Percentiles rank a stretch among this genome's conserved stretches.
Evolutionary conservation across 2,113 vertebrate species (phyloP).

Genomic region (Antechinus stuartii): DNA sequence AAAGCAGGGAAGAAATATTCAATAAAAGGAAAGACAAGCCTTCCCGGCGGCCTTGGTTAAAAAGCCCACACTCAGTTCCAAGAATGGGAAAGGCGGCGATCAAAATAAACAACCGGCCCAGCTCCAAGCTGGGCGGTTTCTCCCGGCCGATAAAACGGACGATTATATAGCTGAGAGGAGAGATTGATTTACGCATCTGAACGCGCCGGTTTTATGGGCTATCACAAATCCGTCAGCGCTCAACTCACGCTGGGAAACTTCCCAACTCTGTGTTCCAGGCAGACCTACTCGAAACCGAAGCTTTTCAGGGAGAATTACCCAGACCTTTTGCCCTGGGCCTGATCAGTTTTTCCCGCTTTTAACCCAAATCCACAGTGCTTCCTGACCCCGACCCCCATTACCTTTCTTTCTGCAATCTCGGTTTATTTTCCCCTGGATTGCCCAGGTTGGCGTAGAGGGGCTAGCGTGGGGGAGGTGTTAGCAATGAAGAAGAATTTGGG

Average conservation of each 20-base stretch:
- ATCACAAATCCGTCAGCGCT: slow-evolving; percentile 94
- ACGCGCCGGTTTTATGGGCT: slow-evolving; percentile 89
- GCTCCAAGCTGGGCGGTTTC: slow-evolving; percentile 75
- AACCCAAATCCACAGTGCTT: neutral
- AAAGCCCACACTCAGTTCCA: slow-evolving; percentile 75
- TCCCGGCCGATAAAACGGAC: slow-evolving; percentile 84
- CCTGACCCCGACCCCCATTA: neutral
- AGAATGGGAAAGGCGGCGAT: slow-evolving; percentile 81
- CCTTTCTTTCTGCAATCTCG: neutral
- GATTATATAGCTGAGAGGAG: slow-evolving; percentile 85
- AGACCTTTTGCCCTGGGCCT: neutral
- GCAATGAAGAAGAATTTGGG: neutral
- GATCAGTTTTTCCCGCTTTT: neutral
- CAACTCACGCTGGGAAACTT: slow-evolving; percentile 83
- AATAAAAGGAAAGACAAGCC: slow-evolving; percentile 15
- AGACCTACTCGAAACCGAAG: neutral
- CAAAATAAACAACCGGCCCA: slow-evolving; percentile 81
- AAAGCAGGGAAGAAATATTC: slow-evolving; percentile 37
- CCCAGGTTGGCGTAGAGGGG: neutral
- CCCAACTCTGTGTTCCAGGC: slow-evolving; percentile 73
- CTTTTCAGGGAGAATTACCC: slow-evolving; percentile 59
- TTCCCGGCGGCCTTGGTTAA: slow-evolving; percentile 63
- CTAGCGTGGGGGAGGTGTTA: neutral
- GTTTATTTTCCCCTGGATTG: neutral
- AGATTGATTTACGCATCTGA: slow-evolving; percentile 93